Evolutionary conservation across 2,797 vertebrate species (phyloP), one percentile per base, ranked within the genome.

Genomic region (Chelon auratus): DNA sequence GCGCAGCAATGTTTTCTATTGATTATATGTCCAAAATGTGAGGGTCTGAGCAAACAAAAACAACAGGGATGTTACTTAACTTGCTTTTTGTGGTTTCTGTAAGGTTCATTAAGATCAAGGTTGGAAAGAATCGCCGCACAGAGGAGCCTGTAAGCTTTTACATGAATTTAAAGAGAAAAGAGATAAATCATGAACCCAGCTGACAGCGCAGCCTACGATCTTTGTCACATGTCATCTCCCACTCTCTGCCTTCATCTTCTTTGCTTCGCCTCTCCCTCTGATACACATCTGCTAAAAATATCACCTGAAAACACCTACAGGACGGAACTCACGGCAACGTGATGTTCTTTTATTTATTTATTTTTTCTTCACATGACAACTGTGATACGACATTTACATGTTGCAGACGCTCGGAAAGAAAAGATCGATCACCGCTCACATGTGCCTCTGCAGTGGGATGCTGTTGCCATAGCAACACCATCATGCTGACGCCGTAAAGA

Each of bases 401-500:
- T 68, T 42, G 48, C 51, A 64, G 76, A 7, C 57, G 30, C 62
- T 61, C 6, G 2, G 62, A 84, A 47, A 77, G 59, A 65, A 84
- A 47, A 77, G 59, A 85, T 67, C 2, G 45, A 85, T 85, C 72
- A 72, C 62, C 26, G 78, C 75, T 76, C 72, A 74, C 69, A 77
- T 68, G 74, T 59, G 77, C 63, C 72, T 80, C 65, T 84, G 84
- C 78, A 88, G 78, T 71, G 66, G 78, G 68, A 78, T 69, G 75
- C 54, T 81, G 89, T 91, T 92, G 68, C 91, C 82, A 89, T 90
- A 71, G 92, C 63, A 90, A 93, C 89, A 54, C 40, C 0, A 24
- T 83, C 73, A 83, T 43, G 70, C 70, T 78, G 78, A 86, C 1
- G 66, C 72, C 26, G 59, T 75, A 51, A 61, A 77, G 53, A 47